Conservation (phyloP, 2,888 invertebrate genomes). For the Cheilosia grossa region DNA sequence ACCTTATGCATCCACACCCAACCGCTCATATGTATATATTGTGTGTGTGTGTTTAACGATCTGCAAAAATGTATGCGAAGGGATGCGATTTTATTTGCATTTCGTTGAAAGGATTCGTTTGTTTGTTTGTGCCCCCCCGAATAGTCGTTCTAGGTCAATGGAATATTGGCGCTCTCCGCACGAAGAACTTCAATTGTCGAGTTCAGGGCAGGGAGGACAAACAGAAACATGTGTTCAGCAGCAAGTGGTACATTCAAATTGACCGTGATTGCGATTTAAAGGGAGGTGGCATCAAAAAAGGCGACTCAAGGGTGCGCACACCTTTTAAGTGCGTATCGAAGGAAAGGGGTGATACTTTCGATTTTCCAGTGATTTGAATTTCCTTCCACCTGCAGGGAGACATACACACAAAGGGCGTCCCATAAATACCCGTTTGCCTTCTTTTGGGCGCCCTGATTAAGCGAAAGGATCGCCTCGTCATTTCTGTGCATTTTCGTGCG, state of each 20-base stretch:
- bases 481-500: constrained; percentile 42
- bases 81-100: constrained; percentile 75
- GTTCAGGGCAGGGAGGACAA: constrained; percentile 25
- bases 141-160: constrained; percentile 50
- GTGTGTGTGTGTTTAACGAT: constrained; percentile 72
- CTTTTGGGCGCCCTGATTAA: constrained; percentile 60
- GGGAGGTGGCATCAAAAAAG: neutral
- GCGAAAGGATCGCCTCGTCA: constrained; percentile 53
- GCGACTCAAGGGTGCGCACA: constrained; percentile 56
- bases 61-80: constrained; percentile 70
- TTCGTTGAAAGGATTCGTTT: constrained; percentile 70
- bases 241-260: constrained; percentile 74
- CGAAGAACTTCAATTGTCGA: constrained; percentile 60
- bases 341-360: constrained; percentile 54
- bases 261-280: constrained; percentile 73
- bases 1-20: constrained; percentile 56
- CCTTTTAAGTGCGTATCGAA: constrained; percentile 62
- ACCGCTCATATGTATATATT: neutral
- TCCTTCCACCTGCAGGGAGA: constrained; percentile 38
- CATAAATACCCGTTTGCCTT: constrained; percentile 48
- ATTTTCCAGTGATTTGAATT: constrained; percentile 74
- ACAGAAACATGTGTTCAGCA: constrained; percentile 65
- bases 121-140: neutral
- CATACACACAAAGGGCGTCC: constrained; percentile 21
- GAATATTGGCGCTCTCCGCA: constrained; percentile 45